Evolutionary conservation across 1,140 invertebrate species (phyloP).

Genomic region (Cotesia glomerata): DNA sequence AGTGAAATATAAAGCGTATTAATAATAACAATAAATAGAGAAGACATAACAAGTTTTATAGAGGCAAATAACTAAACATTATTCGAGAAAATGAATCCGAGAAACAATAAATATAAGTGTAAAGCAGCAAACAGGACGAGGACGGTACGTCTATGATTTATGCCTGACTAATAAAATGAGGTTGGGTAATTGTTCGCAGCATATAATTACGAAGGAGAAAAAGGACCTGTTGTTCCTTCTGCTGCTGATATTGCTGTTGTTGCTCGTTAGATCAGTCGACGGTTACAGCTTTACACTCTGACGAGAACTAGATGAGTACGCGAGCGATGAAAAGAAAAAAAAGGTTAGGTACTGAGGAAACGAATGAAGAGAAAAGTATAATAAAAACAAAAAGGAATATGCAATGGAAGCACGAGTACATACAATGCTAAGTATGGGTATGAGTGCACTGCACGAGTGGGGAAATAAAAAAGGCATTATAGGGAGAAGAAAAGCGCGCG

Average conservation of each 20-base stretch:
- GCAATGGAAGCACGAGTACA: too few species aligned
- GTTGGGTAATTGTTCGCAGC: constrained; percentile 24
- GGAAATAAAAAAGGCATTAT: background rate
- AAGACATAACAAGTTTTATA: too few species aligned
- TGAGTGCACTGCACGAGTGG: too few species aligned
- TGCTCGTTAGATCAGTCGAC: constrained; percentile 3
- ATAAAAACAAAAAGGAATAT: too few species aligned
- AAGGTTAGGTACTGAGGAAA: background rate
- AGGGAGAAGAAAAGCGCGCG: background rate
- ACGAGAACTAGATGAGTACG: background rate
- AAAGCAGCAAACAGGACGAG: background rate
- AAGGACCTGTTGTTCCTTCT: background rate
- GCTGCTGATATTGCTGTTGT: background rate
- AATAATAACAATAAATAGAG: too few species aligned
- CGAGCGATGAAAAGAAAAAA: background rate
- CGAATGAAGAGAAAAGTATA: background rate
- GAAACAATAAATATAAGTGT: constrained; percentile 5
- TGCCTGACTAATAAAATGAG: constrained; percentile 22
- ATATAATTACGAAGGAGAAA: constrained; percentile 19
- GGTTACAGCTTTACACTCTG: constrained; percentile 14
- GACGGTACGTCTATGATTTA: constrained; percentile 24
- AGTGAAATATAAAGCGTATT: too few species aligned
- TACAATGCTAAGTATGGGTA: background rate
- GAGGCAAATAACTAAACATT: too few species aligned
- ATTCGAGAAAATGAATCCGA: background rate